These are phyloP conservation scores for Embidobia sp. DNA, from an alignment of 2,888 invertebrate species.

Conservation along the genomic window DNA sequence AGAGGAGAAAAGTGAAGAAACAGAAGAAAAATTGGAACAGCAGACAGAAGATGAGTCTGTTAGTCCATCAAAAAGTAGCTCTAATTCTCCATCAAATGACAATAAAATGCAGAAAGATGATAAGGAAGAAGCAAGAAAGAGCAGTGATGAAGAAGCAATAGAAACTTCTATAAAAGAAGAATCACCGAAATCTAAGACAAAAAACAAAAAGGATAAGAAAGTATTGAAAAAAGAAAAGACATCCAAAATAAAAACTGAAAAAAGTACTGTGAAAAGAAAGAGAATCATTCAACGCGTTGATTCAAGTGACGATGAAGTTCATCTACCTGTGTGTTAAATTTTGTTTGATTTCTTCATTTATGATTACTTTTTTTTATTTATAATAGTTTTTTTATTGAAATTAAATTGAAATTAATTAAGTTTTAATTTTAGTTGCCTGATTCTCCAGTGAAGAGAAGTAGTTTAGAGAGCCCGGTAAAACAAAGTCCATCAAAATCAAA, in stretches of 20 bases:
- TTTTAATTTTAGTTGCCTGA: conserved; percentile 47
- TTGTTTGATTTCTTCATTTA: background rate
- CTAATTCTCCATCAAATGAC: background rate
- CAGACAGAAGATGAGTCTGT: background rate
- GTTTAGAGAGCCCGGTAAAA: conserved; percentile 18
- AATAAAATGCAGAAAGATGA: background rate
- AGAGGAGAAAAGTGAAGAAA: conserved; percentile 11
- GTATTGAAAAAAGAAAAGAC: conserved; percentile 10
- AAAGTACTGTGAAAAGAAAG: conserved; percentile 38
- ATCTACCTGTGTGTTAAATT: conserved; percentile 57
- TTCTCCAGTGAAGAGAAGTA: conserved; percentile 34
- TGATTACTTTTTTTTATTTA: conserved; percentile 7
- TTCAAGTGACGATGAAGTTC: conserved; percentile 79
- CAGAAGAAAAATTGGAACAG: background rate
- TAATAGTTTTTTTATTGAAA: conserved; percentile 10
- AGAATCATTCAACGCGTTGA: conserved; percentile 61
- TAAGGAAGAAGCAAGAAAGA: background rate
- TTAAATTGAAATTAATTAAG: conserved; percentile 11
- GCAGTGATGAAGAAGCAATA: background rate
- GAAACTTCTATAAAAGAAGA: background rate
- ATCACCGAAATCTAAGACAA: no score
- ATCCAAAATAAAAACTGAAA: conserved; percentile 25
- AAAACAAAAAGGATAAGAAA: background rate
- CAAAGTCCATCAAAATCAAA: background rate
- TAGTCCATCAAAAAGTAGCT: background rate